These are phyloP conservation scores for Cheilosia pagana DNA, from an alignment of 2,888 invertebrate genomes.

Conservation along the genomic window DNA sequence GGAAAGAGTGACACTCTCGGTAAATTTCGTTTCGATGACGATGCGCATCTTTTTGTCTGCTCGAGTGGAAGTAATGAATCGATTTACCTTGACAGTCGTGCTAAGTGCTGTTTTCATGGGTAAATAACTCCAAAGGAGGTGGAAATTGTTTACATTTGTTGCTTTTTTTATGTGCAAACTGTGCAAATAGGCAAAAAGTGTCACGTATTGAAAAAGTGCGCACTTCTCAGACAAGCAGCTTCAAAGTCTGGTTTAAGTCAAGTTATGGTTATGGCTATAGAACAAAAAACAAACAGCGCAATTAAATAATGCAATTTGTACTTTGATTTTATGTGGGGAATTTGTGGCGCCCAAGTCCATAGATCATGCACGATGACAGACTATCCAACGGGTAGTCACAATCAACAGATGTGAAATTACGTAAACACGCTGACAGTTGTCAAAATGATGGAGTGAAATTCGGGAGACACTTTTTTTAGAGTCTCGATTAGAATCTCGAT, in stretches of 20 bases:
- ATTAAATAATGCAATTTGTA: neutral
- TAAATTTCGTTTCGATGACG: constrained; percentile 5
- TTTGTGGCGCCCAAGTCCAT: too few relatives aligned
- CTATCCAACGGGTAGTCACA: too few relatives aligned
- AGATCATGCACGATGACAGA: too few relatives aligned
- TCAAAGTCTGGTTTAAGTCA: constrained; percentile 1
- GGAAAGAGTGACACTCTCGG: constrained; percentile 7
- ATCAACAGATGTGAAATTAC: too few relatives aligned
- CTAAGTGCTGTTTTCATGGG: constrained; percentile 62
- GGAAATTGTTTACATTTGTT: constrained; percentile 31
- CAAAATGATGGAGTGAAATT: too few relatives aligned
- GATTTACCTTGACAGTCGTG: constrained; percentile 61
- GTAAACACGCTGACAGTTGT: too few relatives aligned
- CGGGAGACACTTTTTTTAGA: too few relatives aligned
- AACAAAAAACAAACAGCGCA: neutral
- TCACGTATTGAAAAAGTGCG: constrained; percentile 27
- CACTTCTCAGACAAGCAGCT: neutral
- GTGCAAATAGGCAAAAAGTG: constrained; percentile 34
- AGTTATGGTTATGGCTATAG: neutral
- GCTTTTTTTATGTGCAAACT: neutral
- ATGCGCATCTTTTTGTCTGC: constrained; percentile 46
- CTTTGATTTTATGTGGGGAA: neutral
- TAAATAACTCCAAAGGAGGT: constrained; percentile 54
- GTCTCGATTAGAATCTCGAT: too few relatives aligned
- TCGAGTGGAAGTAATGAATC: constrained; percentile 59